phyloP scores from a whole-genome alignment of 2,888 invertebrate species.

The Syritta pipiens region DNA sequence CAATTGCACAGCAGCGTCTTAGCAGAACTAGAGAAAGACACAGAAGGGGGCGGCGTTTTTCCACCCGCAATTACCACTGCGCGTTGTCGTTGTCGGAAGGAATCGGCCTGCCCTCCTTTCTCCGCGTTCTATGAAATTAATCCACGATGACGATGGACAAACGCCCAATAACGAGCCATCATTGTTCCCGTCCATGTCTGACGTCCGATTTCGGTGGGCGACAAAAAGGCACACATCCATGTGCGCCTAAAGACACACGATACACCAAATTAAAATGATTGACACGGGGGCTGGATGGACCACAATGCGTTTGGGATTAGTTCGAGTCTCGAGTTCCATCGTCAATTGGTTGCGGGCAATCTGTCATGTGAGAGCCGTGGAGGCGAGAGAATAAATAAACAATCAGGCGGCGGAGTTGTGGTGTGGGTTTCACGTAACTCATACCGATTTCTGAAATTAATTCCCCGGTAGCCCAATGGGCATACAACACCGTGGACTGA shows the following conservation, averaged over 20 bases:
- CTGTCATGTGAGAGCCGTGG: constrained; percentile 15
- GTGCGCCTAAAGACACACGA: constrained; percentile 35
- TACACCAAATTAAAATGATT: constrained; percentile 56
- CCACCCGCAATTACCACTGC: constrained; percentile 35
- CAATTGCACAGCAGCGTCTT: constrained; percentile 33
- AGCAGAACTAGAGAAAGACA: too few species aligned
- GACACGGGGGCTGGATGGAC: constrained; percentile 44
- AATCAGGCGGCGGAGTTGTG: background rate
- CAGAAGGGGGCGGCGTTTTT: constrained; percentile 15
- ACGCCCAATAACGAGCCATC: constrained; percentile 20
- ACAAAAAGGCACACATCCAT: background rate
- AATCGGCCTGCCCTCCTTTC: too few species aligned
- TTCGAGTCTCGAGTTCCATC: background rate
- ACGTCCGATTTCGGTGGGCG: constrained; percentile 3
- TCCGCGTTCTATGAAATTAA: constrained; percentile 20
- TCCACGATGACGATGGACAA: constrained; percentile 15
- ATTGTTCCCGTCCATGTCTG: constrained; percentile 52
- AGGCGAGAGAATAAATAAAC: constrained; percentile 9
- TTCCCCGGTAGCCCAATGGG: too few species aligned
- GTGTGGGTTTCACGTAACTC: background rate
- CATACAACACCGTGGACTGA: too few species aligned
- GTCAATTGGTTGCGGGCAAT: constrained; percentile 8
- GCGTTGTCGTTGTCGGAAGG: constrained; percentile 26
- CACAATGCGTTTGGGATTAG: constrained; percentile 23
- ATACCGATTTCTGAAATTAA: too few species aligned